Conservation (phyloP, 1,140 invertebrate genomes). For the Caligus rogercresseyi region DNA sequence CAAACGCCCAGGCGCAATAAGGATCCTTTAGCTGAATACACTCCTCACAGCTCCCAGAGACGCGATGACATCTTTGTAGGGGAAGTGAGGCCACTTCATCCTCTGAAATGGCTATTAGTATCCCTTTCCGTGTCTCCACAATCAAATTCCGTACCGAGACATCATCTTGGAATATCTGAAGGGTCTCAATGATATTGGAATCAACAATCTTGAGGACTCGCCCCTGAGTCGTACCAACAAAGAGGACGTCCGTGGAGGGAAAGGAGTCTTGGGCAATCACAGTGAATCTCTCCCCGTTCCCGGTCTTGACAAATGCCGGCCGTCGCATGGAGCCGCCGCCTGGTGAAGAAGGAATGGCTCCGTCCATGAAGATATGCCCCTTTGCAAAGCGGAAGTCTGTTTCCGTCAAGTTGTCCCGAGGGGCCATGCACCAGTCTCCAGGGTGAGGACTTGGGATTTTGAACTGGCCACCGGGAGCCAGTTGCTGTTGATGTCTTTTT, state of each 20-base stretch:
- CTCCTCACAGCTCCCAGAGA: slow-evolving; percentile 36
- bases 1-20: slow-evolving; percentile 86
- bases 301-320: slow-evolving; percentile 22
- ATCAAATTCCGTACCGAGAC: slow-evolving; percentile 43
- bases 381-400: slow-evolving; percentile 35
- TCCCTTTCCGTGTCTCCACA: slow-evolving; percentile 13
- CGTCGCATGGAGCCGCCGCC: too few species aligned
- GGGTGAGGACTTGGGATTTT: slow-evolving; percentile 6
- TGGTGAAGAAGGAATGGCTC: slow-evolving; percentile 28
- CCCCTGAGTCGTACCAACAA: slow-evolving; percentile 37
- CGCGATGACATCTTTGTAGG: slow-evolving; percentile 57
- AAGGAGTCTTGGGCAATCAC: slow-evolving; percentile 81
- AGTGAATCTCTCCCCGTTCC: slow-evolving; percentile 42
- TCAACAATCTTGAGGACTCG: slow-evolving; percentile 38
- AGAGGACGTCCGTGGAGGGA: slow-evolving; percentile 41
- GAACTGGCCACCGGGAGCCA: slow-evolving; percentile 56
- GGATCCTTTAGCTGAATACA: slow-evolving; percentile 88
- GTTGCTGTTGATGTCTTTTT: slow-evolving; percentile 73
- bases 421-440: slow-evolving; percentile 31
- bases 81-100: slow-evolving; percentile 68
- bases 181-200: slow-evolving; percentile 42
- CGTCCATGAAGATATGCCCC: slow-evolving; percentile 37
- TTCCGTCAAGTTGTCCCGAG: slow-evolving; percentile 29
- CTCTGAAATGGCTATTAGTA: slow-evolving; percentile 67
- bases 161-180: slow-evolving; percentile 30